Evolutionary conservation across 2,888 invertebrate species (phyloP).

Genomic region (Nephrotoma guestfalica): DNA sequence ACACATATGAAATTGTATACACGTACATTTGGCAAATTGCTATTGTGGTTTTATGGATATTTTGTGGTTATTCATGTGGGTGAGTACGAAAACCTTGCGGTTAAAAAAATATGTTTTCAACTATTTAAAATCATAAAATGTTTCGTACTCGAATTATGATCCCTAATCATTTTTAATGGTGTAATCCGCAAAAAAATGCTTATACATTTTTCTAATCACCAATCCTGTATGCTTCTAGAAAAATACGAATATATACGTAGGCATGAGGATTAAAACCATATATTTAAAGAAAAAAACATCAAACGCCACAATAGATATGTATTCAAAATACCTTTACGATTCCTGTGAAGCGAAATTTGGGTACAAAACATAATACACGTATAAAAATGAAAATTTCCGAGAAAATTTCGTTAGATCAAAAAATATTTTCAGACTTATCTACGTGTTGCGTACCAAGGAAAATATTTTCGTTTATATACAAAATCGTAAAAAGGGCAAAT

Average conservation of each 20-base stretch:
- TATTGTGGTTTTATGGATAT: neutral
- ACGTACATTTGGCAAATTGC: neutral
- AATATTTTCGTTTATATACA: neutral
- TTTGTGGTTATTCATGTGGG: no score
- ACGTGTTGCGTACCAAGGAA: neutral
- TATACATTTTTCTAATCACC: neutral
- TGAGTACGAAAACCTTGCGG: neutral
- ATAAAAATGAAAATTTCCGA: neutral
- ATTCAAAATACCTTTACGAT: neutral
- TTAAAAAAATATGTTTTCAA: neutral
- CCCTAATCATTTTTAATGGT: neutral
- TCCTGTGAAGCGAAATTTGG: neutral
- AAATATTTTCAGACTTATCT: no score
- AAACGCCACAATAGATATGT: neutral
- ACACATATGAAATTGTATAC: neutral
- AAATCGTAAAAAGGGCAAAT: neutral
- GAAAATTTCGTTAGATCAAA: neutral
- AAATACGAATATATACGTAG: neutral
- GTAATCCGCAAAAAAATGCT: neutral
- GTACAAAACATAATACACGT: neutral
- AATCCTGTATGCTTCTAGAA: no score
- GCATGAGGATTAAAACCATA: neutral
- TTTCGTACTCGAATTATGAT: neutral
- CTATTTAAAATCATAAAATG: neutral
- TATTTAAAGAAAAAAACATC: neutral